These are phyloP conservation scores for Tribolium freemani DNA, from an alignment of 2,888 invertebrate species.

Conservation along the genomic window DNA sequence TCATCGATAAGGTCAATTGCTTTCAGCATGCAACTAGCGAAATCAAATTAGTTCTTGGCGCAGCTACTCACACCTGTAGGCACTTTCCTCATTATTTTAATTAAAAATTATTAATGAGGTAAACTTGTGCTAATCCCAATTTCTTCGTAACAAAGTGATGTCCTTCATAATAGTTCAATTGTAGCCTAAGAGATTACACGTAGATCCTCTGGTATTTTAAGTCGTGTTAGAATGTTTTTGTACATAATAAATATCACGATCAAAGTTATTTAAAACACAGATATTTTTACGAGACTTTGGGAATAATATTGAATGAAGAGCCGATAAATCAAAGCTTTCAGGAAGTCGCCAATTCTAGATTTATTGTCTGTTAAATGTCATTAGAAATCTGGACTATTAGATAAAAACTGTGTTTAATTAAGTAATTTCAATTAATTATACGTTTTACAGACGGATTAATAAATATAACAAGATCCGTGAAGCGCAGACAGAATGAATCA, in stretches of 20 bases:
- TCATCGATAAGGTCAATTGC: no score
- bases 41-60: no score
- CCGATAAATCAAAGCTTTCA: background rate
- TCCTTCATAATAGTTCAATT: constrained; percentile 49
- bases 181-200: constrained; percentile 46
- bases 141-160: constrained; percentile 29
- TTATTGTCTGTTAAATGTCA: no score
- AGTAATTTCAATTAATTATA: constrained; percentile 13
- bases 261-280: background rate
- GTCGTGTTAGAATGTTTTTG: constrained; percentile 36
- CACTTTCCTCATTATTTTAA: no score
- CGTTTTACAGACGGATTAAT: background rate
- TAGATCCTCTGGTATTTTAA: constrained; percentile 39
- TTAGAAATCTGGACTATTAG: no score
- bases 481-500: background rate
- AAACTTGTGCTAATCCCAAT: constrained; percentile 1
- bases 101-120: no score
- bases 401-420: constrained; percentile 5
- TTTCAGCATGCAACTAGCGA: no score
- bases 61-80: no score
- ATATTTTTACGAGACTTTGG: no score
- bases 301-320: background rate
- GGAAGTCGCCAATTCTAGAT: no score
- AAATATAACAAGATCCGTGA: constrained; percentile 11
- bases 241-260: constrained; percentile 35